These are phyloP conservation scores for Lota lota DNA, from an alignment of 2,113 vertebrate genomes.

Conservation along the genomic window DNA sequence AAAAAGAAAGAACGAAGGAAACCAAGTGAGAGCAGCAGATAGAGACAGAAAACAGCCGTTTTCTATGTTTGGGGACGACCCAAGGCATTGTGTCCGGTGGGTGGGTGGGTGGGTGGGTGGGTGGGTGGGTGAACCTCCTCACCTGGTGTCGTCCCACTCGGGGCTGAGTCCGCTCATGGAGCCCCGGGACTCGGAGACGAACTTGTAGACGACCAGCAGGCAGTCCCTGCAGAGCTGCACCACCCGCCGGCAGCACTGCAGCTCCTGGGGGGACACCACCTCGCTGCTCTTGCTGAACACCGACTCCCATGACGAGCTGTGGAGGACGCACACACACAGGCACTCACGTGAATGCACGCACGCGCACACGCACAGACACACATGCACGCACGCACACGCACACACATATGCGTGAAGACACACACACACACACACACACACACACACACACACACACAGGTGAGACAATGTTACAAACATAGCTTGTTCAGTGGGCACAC, in stretches of 20 bases:
- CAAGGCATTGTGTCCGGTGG: too few relatives aligned
- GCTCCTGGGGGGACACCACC: constrained; percentile 81
- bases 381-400: not conserved
- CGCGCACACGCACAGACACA: not conserved
- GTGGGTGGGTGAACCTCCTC: constrained; percentile 26
- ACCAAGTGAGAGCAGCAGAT: too few relatives aligned
- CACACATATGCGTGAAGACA: not conserved
- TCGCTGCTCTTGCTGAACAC: constrained; percentile 90
- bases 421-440: too few relatives aligned
- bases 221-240: constrained; percentile 95
- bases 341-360: not conserved
- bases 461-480: too few relatives aligned
- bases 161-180: constrained; percentile 80
- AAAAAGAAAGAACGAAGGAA: too few relatives aligned
- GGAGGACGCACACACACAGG: not conserved
- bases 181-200: constrained; percentile 84
- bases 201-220: constrained; percentile 94
- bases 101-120: too few relatives aligned
- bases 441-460: too few relatives aligned
- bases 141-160: constrained; percentile 93
- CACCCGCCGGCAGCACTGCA: constrained; percentile 91
- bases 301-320: constrained; percentile 90
- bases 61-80: too few relatives aligned
- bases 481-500: too few relatives aligned
- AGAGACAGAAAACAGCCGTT: too few relatives aligned